These are phyloP conservation scores for Furnarius figulus DNA, from an alignment of 2,113 vertebrate genomes.

Conservation along the genomic window DNA sequence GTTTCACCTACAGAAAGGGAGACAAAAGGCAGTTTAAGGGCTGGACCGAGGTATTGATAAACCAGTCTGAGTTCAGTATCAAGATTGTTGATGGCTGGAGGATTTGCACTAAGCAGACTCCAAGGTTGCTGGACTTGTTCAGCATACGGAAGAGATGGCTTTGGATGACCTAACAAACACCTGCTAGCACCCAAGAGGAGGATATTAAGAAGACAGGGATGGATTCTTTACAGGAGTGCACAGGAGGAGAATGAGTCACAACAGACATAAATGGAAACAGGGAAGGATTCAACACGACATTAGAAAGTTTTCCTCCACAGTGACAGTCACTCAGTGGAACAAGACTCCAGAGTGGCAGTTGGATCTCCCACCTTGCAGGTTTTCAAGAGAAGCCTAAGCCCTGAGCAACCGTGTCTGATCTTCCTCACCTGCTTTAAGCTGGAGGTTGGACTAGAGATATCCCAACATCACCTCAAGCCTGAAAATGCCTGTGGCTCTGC, in stretches of 20 bases:
- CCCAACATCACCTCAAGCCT: neutral
- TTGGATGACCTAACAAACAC: neutral
- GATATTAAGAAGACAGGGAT: neutral
- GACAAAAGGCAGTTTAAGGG: neutral
- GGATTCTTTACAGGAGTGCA: neutral
- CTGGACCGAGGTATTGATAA: neutral
- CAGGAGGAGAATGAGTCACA: neutral
- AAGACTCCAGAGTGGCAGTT: neutral
- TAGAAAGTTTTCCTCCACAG: neutral
- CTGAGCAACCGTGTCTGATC: neutral
- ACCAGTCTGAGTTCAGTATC: neutral
- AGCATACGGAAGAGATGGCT: neutral
- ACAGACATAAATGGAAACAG: neutral
- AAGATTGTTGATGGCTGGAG: neutral
- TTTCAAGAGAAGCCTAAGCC: neutral
- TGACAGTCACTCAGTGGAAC: neutral
- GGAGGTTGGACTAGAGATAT: neutral
- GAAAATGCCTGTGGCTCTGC: fast-evolving
- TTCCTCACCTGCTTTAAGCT: neutral
- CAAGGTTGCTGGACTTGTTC: neutral
- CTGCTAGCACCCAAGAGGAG: neutral
- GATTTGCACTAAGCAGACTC: neutral
- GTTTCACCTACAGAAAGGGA: neutral
- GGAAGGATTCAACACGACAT: neutral
- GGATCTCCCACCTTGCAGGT: neutral